Percentiles rank a stretch among this genome's conserved stretches.
Conservation (phyloP, 2,797 vertebrate genomes). For the Microcaecilia unicolor region DNA sequence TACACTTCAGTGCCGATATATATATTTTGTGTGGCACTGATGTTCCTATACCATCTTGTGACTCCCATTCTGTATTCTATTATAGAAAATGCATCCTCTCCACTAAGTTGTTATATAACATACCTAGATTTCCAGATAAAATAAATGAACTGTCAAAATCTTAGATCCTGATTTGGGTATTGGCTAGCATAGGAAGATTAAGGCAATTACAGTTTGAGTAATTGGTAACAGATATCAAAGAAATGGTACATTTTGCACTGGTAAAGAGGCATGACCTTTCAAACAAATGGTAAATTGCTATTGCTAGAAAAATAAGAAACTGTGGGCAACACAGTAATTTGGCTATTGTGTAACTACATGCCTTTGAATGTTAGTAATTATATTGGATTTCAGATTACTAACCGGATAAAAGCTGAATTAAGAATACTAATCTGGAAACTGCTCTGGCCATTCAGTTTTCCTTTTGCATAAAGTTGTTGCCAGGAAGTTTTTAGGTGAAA, state of each 20-base stretch:
- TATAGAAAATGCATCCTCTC: conserved; percentile 17
- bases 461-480: too few relatives aligned
- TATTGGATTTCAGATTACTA: too few relatives aligned
- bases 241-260: conserved; percentile 19
- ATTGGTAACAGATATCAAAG: conserved; percentile 69
- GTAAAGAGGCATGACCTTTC: conserved; percentile 5
- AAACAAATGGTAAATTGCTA: background rate
- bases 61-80: conserved; percentile 14
- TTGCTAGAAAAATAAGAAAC: background rate
- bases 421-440: too few relatives aligned
- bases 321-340: background rate
- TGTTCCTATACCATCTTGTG: background rate
- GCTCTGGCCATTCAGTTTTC: too few relatives aligned
- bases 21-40: too few relatives aligned
- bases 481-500: too few relatives aligned
- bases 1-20: too few relatives aligned
- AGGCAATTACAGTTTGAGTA: conserved; percentile 61
- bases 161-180: conserved; percentile 45
- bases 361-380: too few relatives aligned
- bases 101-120: conserved; percentile 45
- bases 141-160: conserved; percentile 71
- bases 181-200: conserved; percentile 59
- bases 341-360: too few relatives aligned
- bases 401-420: too few relatives aligned
- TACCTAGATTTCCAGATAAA: conserved; percentile 60